Conservation (phyloP, 2,113 vertebrate genomes). For the Hystrix brachyura region DNA sequence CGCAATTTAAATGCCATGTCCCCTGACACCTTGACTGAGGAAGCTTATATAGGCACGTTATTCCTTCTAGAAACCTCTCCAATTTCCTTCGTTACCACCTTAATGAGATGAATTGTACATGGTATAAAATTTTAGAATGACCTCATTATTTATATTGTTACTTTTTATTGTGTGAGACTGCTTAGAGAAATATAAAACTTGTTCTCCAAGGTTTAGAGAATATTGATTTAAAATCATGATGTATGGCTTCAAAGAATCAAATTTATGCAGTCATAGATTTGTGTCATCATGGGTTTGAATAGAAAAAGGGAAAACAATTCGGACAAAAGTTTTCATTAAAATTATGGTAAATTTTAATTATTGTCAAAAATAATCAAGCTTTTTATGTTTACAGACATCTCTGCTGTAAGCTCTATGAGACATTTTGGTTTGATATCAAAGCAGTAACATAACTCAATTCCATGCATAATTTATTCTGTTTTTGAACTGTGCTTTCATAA, state of each 20-base stretch:
- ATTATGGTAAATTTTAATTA: constrained; percentile 78
- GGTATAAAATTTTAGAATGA: constrained; percentile 14
- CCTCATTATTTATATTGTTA: constrained; percentile 34
- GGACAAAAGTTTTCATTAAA: constrained; percentile 52
- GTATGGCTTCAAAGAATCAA: constrained; percentile 5
- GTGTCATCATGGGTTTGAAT: not conserved
- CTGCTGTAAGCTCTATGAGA: constrained; percentile 44
- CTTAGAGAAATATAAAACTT: not conserved
- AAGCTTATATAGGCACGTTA: constrained; percentile 9
- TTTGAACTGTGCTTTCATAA: constrained; percentile 75
- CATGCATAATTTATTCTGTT: constrained; percentile 84
- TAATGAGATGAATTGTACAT: not conserved
- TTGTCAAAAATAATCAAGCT: constrained; percentile 64
- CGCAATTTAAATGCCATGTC: not conserved
- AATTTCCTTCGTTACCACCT: not conserved
- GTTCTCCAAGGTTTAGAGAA: not conserved
- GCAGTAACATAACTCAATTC: constrained; percentile 72
- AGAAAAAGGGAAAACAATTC: constrained; percentile 6
- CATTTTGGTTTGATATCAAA: constrained; percentile 72
- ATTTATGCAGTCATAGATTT: constrained; percentile 2
- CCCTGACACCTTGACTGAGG: not conserved
- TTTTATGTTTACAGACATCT: not conserved
- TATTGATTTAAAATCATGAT: constrained; percentile 56
- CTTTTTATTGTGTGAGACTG: constrained; percentile 3
- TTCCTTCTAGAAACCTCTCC: constrained; percentile 6